Evolutionary conservation across 2,113 vertebrate species (phyloP).

Genomic region (Carlito syrichta): DNA sequence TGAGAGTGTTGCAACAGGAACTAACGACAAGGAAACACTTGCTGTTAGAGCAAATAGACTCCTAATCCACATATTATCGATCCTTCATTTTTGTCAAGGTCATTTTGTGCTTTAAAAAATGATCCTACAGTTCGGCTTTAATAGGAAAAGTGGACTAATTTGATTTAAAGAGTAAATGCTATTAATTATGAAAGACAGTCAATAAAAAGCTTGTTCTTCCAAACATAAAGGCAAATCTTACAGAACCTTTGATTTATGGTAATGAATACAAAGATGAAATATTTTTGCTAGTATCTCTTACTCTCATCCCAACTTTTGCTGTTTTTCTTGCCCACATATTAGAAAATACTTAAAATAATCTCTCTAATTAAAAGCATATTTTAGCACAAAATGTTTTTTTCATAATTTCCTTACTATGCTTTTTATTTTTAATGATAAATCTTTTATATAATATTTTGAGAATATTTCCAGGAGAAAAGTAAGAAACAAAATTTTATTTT

Average conservation of each 20-base stretch:
- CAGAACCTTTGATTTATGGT: constrained; percentile 83
- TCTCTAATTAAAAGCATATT: constrained; percentile 8
- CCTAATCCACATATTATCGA: constrained; percentile 96
- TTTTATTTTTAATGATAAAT: background rate
- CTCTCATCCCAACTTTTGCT: background rate
- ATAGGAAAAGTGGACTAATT: constrained; percentile 86
- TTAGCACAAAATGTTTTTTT: background rate
- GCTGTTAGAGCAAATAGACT: constrained; percentile 92
- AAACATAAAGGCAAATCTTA: constrained; percentile 83
- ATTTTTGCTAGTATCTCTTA: constrained; percentile 64
- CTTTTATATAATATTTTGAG: background rate
- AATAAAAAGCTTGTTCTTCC: constrained; percentile 85
- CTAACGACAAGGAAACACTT: constrained; percentile 72
- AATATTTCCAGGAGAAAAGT: background rate
- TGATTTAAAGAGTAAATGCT: constrained; percentile 96
- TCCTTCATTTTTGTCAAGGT: constrained; percentile 96
- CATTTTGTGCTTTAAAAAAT: constrained; percentile 96
- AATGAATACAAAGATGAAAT: constrained; percentile 81
- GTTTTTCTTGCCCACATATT: background rate
- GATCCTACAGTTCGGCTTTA: constrained; percentile 91
- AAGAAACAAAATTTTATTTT: background rate
- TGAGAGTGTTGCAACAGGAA: constrained; percentile 75
- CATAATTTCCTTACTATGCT: background rate
- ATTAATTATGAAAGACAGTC: constrained; percentile 89
- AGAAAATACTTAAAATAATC: constrained; percentile 23